phyloP scores from a whole-genome alignment of 2,888 invertebrate species.

The Malthinus flaveolus region DNA sequence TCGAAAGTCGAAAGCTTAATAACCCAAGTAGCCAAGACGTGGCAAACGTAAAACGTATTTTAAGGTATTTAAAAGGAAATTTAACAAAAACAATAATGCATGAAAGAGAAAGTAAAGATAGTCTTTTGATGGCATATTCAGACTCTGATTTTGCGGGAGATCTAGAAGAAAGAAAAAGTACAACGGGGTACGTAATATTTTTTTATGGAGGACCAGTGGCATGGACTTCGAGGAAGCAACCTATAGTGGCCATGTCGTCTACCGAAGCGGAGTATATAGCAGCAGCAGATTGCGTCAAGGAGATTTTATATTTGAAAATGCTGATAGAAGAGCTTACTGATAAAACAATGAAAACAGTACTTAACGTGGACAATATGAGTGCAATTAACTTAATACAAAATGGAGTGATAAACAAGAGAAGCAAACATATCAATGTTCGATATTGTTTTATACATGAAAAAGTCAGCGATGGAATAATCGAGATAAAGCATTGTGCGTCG shows the following conservation, averaged over 20 bases:
- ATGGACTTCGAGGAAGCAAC: neutral
- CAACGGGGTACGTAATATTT: neutral
- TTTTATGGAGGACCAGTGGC: neutral
- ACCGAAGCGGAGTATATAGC: neutral
- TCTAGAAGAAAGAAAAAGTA: neutral
- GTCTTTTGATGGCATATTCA: no score
- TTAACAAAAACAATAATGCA: neutral
- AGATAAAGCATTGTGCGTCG: conserved; percentile 8
- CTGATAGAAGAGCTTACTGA: neutral
- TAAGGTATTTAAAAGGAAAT: neutral
- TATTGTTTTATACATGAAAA: neutral
- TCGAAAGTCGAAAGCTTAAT: neutral
- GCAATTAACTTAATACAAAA: no score
- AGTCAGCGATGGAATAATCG: conserved; percentile 1
- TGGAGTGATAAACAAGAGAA: neutral
- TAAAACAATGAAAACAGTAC: neutral
- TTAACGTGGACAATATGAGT: neutral
- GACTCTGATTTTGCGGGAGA: no score
- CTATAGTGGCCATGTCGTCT: neutral
- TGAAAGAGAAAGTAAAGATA: no score
- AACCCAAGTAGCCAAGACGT: neutral
- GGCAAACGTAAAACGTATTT: neutral
- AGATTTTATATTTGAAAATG: neutral
- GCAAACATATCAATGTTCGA: neutral
- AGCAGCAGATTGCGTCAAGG: neutral